phyloP scores from a whole-genome alignment of 2,113 vertebrate species.

The Nycticebus coucang region DNA sequence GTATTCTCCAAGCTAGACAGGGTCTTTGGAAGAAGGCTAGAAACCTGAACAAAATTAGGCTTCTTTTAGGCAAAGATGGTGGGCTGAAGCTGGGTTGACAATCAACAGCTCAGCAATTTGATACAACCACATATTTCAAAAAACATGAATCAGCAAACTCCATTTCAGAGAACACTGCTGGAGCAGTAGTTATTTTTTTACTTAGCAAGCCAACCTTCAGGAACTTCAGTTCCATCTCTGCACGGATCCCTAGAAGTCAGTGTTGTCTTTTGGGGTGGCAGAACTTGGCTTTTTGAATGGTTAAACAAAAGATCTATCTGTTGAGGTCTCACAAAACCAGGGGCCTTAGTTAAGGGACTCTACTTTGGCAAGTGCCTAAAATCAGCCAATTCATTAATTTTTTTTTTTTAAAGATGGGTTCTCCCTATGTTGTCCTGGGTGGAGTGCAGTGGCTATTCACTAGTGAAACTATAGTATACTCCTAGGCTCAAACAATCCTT shows the following conservation, averaged over 20 bases:
- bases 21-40: neutral
- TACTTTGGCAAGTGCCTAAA: neutral
- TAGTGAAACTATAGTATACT: neutral
- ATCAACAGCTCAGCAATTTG: neutral
- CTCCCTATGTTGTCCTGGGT: neutral
- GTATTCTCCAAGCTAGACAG: neutral
- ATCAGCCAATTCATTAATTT: neutral
- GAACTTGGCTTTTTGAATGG: neutral
- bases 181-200: neutral
- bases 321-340: neutral
- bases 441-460: neutral
- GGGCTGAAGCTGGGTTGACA: neutral
- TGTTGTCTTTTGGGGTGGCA: neutral
- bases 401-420: neutral
- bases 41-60: neutral
- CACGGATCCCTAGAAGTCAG: neutral
- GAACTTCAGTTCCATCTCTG: neutral
- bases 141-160: slow-evolving; percentile 29
- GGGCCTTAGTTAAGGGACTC: neutral
- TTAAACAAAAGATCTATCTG: neutral
- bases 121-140: neutral
- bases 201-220: neutral
- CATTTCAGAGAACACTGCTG: neutral
- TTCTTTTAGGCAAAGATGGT: neutral
- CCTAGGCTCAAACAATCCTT: neutral